A percentile compares a stretch with the other conserved stretches of the same genome.
These are phyloP conservation scores for Tapera naevia DNA, from an alignment of 2,797 vertebrate species.

Conservation along the genomic window DNA sequence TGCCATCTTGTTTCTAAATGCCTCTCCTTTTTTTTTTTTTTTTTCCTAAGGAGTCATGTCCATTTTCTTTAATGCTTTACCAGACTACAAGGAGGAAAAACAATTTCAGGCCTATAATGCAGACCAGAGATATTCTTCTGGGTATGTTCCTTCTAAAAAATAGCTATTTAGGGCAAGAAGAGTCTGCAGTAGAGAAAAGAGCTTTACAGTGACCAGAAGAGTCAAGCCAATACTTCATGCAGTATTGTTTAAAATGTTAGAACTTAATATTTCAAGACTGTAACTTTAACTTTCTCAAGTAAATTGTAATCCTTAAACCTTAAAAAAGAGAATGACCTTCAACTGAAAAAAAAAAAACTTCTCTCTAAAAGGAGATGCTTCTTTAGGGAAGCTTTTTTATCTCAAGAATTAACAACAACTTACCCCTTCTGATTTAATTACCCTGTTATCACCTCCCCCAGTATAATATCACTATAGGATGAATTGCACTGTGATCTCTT, in stretches of 20 bases:
- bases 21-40: background rate
- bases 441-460: background rate
- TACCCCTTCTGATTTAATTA: conserved; percentile 7
- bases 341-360: background rate
- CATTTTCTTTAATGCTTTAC: background rate
- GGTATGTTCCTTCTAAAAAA: background rate
- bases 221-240: background rate
- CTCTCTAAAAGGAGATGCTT: background rate
- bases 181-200: background rate
- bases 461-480: background rate
- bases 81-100: background rate
- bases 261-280: background rate
- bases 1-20: background rate
- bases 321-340: background rate
- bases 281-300: background rate
- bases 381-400: background rate
- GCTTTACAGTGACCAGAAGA: background rate
- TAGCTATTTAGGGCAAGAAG: background rate
- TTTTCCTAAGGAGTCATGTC: background rate
- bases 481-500: background rate
- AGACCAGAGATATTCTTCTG: background rate
- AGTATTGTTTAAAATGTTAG: background rate
- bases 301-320: background rate
- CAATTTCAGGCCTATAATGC: background rate
- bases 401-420: background rate